A percentile compares a stretch with the other conserved stretches of the same genome.
phyloP scores from a whole-genome alignment of 2,113 vertebrate genomes.

The Melanocharis versteri region DNA sequence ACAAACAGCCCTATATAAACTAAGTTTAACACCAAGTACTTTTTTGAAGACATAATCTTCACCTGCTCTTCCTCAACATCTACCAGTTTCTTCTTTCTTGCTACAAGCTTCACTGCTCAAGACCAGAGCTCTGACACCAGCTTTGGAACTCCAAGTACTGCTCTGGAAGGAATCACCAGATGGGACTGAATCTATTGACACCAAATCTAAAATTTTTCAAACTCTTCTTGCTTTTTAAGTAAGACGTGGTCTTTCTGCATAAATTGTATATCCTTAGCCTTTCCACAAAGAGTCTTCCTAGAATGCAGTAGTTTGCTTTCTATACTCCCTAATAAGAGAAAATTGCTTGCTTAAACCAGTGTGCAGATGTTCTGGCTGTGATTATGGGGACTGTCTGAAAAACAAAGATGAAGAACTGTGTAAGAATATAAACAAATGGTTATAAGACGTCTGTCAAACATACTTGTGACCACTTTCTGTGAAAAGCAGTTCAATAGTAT shows the following conservation, averaged over 20 bases:
- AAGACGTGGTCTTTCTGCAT: neutral
- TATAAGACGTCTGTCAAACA: neutral
- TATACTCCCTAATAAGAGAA: neutral
- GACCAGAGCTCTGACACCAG: neutral
- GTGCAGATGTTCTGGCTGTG: neutral
- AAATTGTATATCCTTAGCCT: neutral
- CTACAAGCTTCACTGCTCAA: neutral
- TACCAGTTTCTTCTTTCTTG: neutral
- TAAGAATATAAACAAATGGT: neutral
- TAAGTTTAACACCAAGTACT: neutral
- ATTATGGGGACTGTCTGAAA: neutral
- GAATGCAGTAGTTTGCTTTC: neutral
- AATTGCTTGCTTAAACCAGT: slow-evolving; percentile 4
- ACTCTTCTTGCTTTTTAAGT: neutral
- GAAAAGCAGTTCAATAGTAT: neutral
- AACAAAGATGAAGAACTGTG: neutral
- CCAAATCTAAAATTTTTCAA: neutral
- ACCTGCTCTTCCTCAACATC: neutral
- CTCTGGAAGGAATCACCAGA: neutral
- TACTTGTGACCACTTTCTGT: neutral
- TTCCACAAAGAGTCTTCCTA: neutral
- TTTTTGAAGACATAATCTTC: neutral
- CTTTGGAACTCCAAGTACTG: neutral
- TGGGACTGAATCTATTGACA: neutral
- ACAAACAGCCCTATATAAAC: neutral